A percentile compares a stretch with the other conserved stretches of the same genome.
Evolutionary conservation across 2,113 vertebrate genomes (phyloP).

Genomic region (Narcine bancroftii): DNA sequence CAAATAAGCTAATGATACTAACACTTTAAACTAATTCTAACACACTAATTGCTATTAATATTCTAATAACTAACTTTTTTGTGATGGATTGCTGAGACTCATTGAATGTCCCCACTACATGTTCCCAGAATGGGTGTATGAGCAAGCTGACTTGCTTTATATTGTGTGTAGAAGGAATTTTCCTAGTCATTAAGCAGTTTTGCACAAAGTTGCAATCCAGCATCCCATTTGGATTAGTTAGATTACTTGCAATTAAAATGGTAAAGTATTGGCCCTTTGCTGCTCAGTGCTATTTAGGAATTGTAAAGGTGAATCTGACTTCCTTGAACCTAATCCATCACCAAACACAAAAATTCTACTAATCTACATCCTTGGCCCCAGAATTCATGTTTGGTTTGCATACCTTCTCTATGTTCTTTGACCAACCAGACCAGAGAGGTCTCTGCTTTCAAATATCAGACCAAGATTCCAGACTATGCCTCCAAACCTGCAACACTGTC

Average conservation of each 20-base stretch:
- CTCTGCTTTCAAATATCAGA: no score
- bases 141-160: neutral
- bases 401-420: no score
- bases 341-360: no score
- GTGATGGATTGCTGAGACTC: no score
- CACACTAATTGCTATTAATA: neutral
- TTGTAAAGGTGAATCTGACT: no score
- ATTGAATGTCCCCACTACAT: neutral
- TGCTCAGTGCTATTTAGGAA: no score
- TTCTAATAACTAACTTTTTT: neutral
- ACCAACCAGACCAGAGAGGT: no score
- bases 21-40: neutral
- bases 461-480: no score
- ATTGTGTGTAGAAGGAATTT: neutral
- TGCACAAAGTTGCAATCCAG: neutral
- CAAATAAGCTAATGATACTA: slow-evolving; percentile 18
- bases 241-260: neutral
- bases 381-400: no score
- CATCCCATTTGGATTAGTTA: neutral
- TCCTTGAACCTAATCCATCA: no score
- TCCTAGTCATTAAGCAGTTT: neutral
- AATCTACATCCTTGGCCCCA: no score
- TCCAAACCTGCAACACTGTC: no score
- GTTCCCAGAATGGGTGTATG: neutral
- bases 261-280: neutral